phyloP scores from a whole-genome alignment of 2,113 vertebrate genomes.

The Urocynchramus pylzowi region DNA sequence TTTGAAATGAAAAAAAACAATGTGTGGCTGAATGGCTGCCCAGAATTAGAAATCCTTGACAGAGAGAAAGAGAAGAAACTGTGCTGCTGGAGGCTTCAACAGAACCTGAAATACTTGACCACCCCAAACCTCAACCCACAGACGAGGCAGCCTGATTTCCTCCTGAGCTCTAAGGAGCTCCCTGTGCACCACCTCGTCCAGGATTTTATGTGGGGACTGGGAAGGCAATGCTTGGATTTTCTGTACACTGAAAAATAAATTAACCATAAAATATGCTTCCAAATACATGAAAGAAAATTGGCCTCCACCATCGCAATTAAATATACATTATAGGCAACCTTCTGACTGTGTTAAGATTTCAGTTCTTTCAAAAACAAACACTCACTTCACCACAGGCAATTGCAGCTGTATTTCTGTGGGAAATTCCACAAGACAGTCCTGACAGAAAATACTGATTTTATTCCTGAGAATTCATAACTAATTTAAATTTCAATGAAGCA shows the following conservation, averaged over 20 bases:
- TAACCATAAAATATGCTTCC: not conserved
- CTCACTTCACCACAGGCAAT: not conserved
- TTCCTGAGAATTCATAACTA: not conserved
- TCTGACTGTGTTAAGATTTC: not conserved
- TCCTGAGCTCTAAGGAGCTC: not conserved
- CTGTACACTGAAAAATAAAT: not conserved
- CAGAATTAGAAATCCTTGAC: not conserved
- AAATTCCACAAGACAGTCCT: not conserved
- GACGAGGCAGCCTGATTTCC: not conserved
- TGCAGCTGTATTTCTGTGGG: not conserved
- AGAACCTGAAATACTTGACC: not conserved
- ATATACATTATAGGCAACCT: not conserved
- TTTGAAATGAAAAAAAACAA: not conserved
- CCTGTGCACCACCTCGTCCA: not conserved
- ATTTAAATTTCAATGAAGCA: slow-evolving; percentile 44
- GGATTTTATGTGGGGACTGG: not conserved
- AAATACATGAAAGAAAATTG: not conserved
- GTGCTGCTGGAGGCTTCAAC: not conserved
- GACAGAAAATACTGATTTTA: not conserved
- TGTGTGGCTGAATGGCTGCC: not conserved
- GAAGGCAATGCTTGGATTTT: not conserved
- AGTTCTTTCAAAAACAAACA: not conserved
- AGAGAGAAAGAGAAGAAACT: not conserved
- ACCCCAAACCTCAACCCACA: not conserved
- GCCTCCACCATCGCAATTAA: not conserved